Base-by-base conservation (phyloP, 1,140 invertebrate genomes). In the Pogonomyrmex californicus region DNA sequence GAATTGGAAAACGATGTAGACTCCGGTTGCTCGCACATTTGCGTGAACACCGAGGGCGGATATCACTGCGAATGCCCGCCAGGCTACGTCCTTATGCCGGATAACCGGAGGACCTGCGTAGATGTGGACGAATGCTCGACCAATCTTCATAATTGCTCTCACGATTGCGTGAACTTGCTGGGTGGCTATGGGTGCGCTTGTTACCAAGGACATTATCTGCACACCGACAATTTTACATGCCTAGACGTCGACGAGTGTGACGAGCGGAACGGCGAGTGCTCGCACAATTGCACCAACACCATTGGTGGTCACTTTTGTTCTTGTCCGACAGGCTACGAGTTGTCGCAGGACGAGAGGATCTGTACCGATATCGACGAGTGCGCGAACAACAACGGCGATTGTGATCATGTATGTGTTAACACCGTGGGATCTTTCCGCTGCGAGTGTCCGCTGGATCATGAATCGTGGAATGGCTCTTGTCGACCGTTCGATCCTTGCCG, bases 241-340 rank as follows among this genome's bases (percentile, higher is more conserved):
- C 93, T 96, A 33, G 98, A 99, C 93, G 97, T 98, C 41, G 97
- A 99, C 91, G 98, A 99, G 94, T 99, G 98, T 93, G 96, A 75
- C 0, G 91, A 93, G 9, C 77, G 58, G 6, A 95, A 96, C 47
- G 94, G 96, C 36, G 96, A 96, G 2, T 97, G 97, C 88, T 96
- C 94, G 0, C 88, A 94, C 9, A 44, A 60, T 0, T 95, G 95
- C 77, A 95, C 95, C 65, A 97, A 97, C 91, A 96, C 96, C 23
- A 93, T 95, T 1, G 97, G 97, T 0, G 94, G 96, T 9, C 97
- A 97, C 88, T 96, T 96, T 49, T 98, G 97, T 88, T 94, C 95
- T 30, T 97, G 97, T 94, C 96, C 96, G n/a, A 88, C 94, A 2
- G 97, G 97, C 0, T 97, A 96, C 94, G 96, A 96, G 91, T 95